Evolutionary conservation across 2,113 vertebrate species (phyloP).

Genomic region (Nesoenas mayeri): DNA sequence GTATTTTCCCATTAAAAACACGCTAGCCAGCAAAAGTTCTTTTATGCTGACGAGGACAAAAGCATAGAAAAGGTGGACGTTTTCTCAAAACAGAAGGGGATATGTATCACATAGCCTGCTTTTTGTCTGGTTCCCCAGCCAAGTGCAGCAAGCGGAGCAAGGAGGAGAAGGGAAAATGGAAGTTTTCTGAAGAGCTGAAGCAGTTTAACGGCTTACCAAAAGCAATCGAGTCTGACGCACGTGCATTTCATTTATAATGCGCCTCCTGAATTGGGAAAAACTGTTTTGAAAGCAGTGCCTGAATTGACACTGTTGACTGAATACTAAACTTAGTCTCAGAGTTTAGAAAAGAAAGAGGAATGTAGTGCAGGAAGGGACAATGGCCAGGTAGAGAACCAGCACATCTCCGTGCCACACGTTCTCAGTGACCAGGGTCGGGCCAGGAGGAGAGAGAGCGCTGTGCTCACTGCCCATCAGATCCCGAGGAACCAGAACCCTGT

Average conservation of each 20-base stretch:
- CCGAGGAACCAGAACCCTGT: no score
- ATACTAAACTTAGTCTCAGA: background rate
- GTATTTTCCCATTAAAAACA: background rate
- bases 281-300: background rate
- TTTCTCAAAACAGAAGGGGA: background rate
- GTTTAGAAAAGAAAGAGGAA: background rate
- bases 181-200: background rate
- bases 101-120: accelerated
- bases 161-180: background rate
- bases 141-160: background rate
- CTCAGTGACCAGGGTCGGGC: no score
- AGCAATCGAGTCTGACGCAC: background rate
- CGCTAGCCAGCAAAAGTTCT: background rate
- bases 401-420: accelerated
- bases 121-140: background rate
- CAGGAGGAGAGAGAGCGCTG: no score
- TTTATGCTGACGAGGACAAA: background rate
- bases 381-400: background rate
- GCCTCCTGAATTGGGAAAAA: background rate
- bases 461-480: no score
- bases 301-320: background rate
- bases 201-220: accelerated
- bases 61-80: background rate
- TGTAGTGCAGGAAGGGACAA: background rate
- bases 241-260: background rate